Conservation (phyloP, 2,797 vertebrate species). For the Ispidina lecontei region DNA sequence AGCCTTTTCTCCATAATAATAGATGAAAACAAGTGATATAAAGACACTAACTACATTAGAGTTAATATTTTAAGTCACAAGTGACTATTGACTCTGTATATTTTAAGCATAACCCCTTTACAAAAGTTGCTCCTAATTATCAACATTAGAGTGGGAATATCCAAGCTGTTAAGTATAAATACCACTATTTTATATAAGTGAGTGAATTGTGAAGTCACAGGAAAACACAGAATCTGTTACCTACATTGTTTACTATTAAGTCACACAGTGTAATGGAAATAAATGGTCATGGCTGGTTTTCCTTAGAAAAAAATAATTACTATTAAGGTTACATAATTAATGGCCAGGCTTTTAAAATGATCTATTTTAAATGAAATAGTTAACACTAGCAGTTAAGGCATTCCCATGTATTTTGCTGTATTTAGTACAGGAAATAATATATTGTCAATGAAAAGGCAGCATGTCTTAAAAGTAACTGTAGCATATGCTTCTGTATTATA, state of each 20-base stretch:
- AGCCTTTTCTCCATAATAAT: not conserved
- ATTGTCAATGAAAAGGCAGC: not conserved
- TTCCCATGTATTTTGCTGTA: not conserved
- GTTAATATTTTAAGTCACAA: not conserved
- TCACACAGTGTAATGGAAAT: not conserved
- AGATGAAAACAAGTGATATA: not conserved
- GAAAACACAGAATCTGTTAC: not conserved
- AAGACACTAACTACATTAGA: not conserved
- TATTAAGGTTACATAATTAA: not conserved
- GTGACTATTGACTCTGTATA: not conserved
- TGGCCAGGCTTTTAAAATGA: not conserved
- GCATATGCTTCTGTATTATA: not conserved
- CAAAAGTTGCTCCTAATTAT: not conserved
- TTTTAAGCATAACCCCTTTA: not conserved
- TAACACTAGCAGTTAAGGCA: not conserved
- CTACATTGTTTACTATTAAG: constrained; percentile 1
- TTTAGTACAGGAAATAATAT: not conserved
- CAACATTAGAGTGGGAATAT: not conserved
- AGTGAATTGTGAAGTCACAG: not conserved
- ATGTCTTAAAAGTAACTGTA: constrained; percentile 2
- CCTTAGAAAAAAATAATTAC: not conserved
- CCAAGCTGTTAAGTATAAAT: not conserved
- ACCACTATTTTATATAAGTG: not conserved
- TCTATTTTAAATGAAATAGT: not conserved
- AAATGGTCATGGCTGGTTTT: not conserved